phyloP scores from a whole-genome alignment of 1,140 invertebrate species.

The Caenorhabditis remanei region DNA sequence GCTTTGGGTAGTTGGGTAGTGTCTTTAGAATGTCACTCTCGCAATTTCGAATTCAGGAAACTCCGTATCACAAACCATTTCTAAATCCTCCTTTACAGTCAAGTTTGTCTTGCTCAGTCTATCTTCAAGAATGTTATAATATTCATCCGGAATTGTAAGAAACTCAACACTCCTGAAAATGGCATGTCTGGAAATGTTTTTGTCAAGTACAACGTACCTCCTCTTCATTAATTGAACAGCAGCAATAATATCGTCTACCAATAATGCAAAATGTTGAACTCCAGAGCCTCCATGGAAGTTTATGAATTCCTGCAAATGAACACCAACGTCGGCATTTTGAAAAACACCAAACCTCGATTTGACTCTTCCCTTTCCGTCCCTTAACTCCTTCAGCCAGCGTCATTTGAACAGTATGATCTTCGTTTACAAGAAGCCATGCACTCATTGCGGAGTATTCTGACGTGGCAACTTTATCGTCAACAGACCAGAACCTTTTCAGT shows the following conservation, averaged over 20 bases:
- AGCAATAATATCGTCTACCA: conserved; percentile 89
- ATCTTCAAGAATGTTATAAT: conserved; percentile 89
- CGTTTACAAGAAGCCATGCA: conserved; percentile 95
- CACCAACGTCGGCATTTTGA: not conserved
- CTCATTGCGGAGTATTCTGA: conserved; percentile 94
- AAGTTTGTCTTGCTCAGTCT: conserved; percentile 86
- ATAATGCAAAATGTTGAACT: conserved; percentile 96
- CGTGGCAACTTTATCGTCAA: conserved; percentile 93
- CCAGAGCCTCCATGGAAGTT: conserved; percentile 97
- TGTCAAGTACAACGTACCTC: conserved; percentile 57
- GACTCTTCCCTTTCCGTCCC: conserved; percentile 80
- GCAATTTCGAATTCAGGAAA: not conserved
- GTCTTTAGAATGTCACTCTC: too few species aligned
- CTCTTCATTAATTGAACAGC: conserved; percentile 85
- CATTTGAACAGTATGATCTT: conserved; percentile 95
- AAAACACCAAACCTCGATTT: conserved; percentile 64
- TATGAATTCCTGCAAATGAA: conserved; percentile 95
- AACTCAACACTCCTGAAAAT: conserved; percentile 87
- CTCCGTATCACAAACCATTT: conserved; percentile 75
- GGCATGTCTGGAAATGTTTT: not conserved
- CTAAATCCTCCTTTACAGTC: conserved; percentile 87
- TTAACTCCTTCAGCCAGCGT: conserved; percentile 95
- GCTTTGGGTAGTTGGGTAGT: too few species aligned
- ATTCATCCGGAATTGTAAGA: conserved; percentile 88
- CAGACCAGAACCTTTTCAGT: conserved; percentile 97